Base-by-base conservation (phyloP, 2,113 vertebrate genomes). In the Chionis minor region DNA sequence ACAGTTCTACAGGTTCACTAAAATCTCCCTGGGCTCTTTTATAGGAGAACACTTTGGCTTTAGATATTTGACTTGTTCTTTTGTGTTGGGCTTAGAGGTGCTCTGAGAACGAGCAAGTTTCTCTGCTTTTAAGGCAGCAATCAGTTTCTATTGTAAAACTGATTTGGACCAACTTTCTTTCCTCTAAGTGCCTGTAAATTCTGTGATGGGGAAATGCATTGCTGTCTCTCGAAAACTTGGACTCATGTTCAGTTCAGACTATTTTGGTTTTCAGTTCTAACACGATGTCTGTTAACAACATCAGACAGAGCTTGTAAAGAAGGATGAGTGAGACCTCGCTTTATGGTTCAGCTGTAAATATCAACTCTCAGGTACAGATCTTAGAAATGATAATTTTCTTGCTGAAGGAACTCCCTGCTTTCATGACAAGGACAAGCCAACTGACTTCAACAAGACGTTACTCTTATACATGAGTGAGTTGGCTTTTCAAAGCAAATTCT, bases 181-280 rank as follows among this genome's bases (percentile, higher is more conserved):
- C 47, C 45, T 80, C 16, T 24, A 30, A 87, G 56, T 86, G 33
- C 18, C 67, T 78, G 20, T 67, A 71, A 85, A 49, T 94, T 91
- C 35, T 56, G 18, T 61, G 62, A 26, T 21, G 4, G 24, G 14
- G 20, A 89, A 84, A 35, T 81, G 27, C 32, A n/a, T 69, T 0
- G 0, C 3, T 58, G n/a, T 38, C 23, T 75, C 40, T 63, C 0
- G 2, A 2, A 87, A 87, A 71, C 15, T 14, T 2, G 6, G 47
- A 33, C 33, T 70, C 23, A 12, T 9, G 26, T 73, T 89, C 73
- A n/a, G 18, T 40, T 81, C 45, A 35, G 30, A 23, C 15, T 19
- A 24, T n/a, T 65, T 44, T 59, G 44, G 3, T 47, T 86, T 91
- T 75, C 58, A 82, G 5, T 59, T 95, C 5, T 28, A 74, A 42